A percentile compares a stretch with the other conserved stretches of the same genome.
Evolutionary conservation across 1,140 invertebrate species (phyloP).

Genomic region (Pseudomyrmex gracilis): DNA sequence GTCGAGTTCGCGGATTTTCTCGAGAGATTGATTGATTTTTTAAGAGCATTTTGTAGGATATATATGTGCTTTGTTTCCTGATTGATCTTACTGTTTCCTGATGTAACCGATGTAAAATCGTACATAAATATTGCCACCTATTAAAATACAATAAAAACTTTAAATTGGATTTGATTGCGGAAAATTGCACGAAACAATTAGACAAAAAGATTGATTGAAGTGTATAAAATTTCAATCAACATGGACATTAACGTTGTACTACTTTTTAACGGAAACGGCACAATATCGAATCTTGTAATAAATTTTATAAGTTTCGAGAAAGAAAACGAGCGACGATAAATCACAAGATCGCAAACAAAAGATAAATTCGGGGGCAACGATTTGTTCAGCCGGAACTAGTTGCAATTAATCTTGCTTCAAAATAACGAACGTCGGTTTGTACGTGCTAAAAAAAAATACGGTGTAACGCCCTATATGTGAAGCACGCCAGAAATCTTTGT

Average conservation of each 20-base stretch:
- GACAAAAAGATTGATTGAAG: too few species aligned
- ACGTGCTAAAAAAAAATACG: conserved; percentile 76
- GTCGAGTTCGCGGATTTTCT: conserved; percentile 52
- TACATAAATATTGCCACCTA: conserved; percentile 84
- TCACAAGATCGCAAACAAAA: conserved; percentile 6
- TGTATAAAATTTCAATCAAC: too few species aligned
- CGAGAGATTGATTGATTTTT: conserved; percentile 63
- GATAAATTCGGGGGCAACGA: neutral
- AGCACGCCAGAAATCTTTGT: conserved; percentile 80
- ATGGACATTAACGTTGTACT: neutral
- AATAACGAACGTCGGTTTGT: conserved; percentile 58
- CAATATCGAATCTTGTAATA: neutral
- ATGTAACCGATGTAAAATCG: conserved; percentile 82
- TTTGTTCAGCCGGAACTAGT: conserved; percentile 6
- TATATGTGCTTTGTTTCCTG: conserved; percentile 83
- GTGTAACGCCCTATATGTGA: conserved; percentile 84
- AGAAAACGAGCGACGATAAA: neutral
- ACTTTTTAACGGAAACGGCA: neutral
- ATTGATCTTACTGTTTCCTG: conserved; percentile 77
- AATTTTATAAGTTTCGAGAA: neutral
- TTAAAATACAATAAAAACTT: neutral
- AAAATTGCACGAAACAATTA: too few species aligned
- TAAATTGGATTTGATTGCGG: neutral
- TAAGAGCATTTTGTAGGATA: conserved; percentile 78
- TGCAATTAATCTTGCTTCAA: conserved; percentile 36